Evolutionary conservation across 2,888 invertebrate species (phyloP).

Genomic region (Chymomyza procnemis): DNA sequence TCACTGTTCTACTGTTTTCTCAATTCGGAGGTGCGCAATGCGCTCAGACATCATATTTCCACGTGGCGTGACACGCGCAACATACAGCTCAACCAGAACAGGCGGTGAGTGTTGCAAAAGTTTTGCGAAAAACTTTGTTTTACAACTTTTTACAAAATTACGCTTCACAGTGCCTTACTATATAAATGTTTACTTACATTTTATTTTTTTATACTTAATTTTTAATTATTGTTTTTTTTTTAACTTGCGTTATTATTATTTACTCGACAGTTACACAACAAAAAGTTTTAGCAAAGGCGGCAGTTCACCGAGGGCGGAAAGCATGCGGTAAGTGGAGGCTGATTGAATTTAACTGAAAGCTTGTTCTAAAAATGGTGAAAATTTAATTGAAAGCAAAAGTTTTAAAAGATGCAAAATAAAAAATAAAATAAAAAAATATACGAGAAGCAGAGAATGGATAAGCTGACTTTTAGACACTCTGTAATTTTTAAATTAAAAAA

Average conservation of each 20-base stretch:
- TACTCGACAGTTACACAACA: constrained; percentile 73
- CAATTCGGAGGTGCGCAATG: constrained; percentile 93
- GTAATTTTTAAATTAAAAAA: too few species aligned
- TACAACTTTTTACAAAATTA: not conserved
- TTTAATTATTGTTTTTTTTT: not conserved
- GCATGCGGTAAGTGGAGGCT: constrained; percentile 84
- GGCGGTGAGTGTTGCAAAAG: constrained; percentile 66
- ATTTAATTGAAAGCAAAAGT: not conserved
- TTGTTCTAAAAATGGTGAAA: not conserved
- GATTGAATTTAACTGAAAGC: constrained; percentile 8
- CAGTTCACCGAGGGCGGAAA: constrained; percentile 90
- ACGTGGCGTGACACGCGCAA: constrained; percentile 78
- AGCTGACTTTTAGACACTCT: too few species aligned
- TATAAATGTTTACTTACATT: not conserved
- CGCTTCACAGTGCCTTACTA: not conserved
- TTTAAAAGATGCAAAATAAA: not conserved
- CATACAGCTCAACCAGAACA: constrained; percentile 76
- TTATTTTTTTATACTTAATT: not conserved
- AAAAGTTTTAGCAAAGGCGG: constrained; percentile 84
- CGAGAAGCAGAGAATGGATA: too few species aligned
- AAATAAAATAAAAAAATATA: not conserved
- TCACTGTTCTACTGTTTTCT: constrained; percentile 95
- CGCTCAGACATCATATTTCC: constrained; percentile 85
- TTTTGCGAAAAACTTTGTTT: constrained; percentile 11
- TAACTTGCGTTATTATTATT: too few species aligned